These are phyloP conservation scores for Uropsilus gracilis DNA, from an alignment of 2,113 vertebrate genomes.

Conservation along the genomic window DNA sequence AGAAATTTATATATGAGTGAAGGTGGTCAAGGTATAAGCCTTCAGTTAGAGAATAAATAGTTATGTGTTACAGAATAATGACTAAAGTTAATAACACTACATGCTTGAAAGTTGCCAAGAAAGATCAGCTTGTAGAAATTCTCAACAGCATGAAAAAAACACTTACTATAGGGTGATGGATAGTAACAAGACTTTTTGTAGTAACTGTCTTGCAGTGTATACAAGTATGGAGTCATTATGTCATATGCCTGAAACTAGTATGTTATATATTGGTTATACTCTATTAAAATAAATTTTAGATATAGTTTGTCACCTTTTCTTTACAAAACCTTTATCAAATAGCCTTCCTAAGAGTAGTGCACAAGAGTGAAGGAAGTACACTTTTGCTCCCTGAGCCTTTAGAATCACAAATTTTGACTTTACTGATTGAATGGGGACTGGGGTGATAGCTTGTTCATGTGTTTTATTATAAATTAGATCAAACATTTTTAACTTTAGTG, in stretches of 20 bases:
- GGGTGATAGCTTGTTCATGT: neutral
- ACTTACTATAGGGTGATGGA: neutral
- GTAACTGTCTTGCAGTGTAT: neutral
- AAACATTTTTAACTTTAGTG: neutral
- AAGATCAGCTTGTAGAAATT: neutral
- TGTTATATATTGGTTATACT: neutral
- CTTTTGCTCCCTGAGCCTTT: neutral
- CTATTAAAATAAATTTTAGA: neutral
- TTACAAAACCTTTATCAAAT: neutral
- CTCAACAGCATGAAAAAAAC: neutral
- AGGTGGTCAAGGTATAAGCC: neutral
- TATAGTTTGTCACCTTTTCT: neutral
- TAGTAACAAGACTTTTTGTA: neutral
- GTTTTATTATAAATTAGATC: neutral
- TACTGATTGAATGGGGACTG: neutral
- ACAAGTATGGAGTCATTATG: neutral
- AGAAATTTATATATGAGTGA: neutral
- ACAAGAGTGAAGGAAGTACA: neutral
- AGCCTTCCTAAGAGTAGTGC: too few relatives aligned
- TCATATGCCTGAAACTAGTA: neutral
- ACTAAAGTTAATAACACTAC: neutral
- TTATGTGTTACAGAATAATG: neutral
- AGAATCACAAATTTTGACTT: neutral
- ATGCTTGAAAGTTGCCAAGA: neutral
- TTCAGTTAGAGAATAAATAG: too few relatives aligned